Evolutionary conservation across 1,140 invertebrate species (phyloP).

Genomic region (Drosophila busckii): DNA sequence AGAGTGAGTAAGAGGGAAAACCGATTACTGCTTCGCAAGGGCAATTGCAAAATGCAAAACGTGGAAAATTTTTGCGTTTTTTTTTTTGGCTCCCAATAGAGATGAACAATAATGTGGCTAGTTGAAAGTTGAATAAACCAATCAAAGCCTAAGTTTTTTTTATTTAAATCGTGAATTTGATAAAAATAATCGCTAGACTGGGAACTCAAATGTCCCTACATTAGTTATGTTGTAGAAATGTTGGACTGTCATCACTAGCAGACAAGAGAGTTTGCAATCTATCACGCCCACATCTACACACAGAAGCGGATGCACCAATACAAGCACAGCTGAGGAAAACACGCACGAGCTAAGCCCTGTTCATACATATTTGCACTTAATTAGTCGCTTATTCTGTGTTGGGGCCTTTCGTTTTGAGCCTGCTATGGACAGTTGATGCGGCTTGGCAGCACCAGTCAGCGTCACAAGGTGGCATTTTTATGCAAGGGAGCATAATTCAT

Average conservation of each 20-base stretch:
- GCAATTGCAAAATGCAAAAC: conserved; percentile 69
- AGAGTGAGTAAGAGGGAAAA: conserved; percentile 4
- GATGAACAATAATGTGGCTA: conserved; percentile 51
- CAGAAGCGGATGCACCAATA: conserved; percentile 22
- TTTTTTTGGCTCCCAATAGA: conserved; percentile 44
- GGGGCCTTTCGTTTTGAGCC: conserved; percentile 25
- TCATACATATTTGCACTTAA: conserved; percentile 74
- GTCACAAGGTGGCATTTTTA: conserved; percentile 49
- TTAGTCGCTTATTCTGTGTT: conserved; percentile 43
- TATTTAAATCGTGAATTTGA: conserved; percentile 7
- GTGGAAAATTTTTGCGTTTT: conserved; percentile 44
- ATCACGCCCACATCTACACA: conserved; percentile 47
- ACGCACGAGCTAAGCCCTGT: conserved; percentile 43
- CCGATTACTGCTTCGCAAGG: conserved; percentile 35
- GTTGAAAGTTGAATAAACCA: conserved; percentile 13
- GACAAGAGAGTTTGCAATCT: conserved; percentile 13
- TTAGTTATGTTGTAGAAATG: too few species aligned
- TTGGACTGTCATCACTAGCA: conserved; percentile 45
- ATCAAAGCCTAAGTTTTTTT: too few species aligned
- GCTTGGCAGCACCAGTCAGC: conserved; percentile 10
- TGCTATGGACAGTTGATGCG: conserved; percentile 26
- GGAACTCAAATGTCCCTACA: too few species aligned
- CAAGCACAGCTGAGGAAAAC: conserved; percentile 25
- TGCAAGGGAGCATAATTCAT: conserved; percentile 67
- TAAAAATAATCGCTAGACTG: too few species aligned